Base-by-base conservation (phyloP, 2,113 vertebrate species). In the Rana temporaria region DNA sequence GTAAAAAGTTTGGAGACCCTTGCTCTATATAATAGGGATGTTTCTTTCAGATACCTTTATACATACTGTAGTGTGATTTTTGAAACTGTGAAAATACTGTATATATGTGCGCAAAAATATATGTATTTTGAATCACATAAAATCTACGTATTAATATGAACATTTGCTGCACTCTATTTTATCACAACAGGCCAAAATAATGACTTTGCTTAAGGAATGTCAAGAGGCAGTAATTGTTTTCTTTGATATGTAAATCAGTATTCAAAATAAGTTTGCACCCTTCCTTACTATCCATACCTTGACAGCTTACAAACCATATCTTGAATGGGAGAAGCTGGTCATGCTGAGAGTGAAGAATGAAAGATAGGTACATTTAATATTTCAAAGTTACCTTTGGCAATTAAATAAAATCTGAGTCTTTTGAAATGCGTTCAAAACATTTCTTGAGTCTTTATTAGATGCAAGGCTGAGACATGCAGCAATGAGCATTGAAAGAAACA, bases 281-380 rank as follows among this genome's bases (percentile, higher is more conserved):
- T 60, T 22, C 19, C 2, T 15, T 30, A 22, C 14, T 14, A 14
- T 22, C 62, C 62, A 65, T 65, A 14, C 24, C n/a, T 24, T 65
- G 62, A 65, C 62, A 14, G 24, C 3, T 30, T 65, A 22, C 22
- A 72, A 52, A 52, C 22, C n/a, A 16, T 16, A 30, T 30, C 22
- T 72, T 18, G 9, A 56, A 72, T 30, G 17, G 20, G 11, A 73
- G 71, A 52, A 74, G 18, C 55, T 34, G 71, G 19, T 24, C 17
- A 38, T 60, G 71, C 56, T 59, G 18, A 19, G 30, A 32, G 55
- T 19, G 4, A 15, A 38, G 30, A 56, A 2, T 74, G 18, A 74
- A 34, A 74, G 59, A 74, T 57, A 74, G 56, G 18, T 20, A 59
- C 55, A 60, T 71, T 71, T 71, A 20, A 53, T 71, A 71, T 16